Base-by-base conservation (phyloP, 2,888 invertebrate species). In the Drosophila bunnanda region DNA sequence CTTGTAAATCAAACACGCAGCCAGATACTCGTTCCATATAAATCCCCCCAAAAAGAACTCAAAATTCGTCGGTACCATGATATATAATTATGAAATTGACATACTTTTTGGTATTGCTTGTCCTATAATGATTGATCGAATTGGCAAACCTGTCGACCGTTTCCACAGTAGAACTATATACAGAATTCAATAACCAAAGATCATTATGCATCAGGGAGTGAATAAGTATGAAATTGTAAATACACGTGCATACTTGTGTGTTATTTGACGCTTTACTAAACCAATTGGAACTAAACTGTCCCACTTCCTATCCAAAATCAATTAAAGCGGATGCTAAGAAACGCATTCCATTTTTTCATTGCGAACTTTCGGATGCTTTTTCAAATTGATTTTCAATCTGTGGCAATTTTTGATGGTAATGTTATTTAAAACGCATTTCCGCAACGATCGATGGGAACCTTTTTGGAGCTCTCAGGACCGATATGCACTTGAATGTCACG, bases 121-220 rank as follows among this genome's bases (percentile, higher is more conserved):
- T 30, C 39, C 39, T 8, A 17, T 25, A 32, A 58, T 10, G 22
- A 60, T 39, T 32, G 39, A 59, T 60, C 13, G 1, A 52, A 60
- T 60, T 60, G 59, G 32, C 34, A 41, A 59, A 30, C 59, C 39
- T 41, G 59, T 59, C 59, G 41, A 39, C 59, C 59, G 39, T 59
- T 60, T 60, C 30, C 59, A 39, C 36, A 22, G 36, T 60, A 58
- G 38, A 57, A 38, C 58, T 59, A 58, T 30, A 28, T 38, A 52
- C 15, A 12, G 30, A 48, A 48, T 28, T 20, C 17, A 48, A 48
- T 17, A 30, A 32, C 13, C 20, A 20, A 50, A 30, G 32, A 13
- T 17, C 32, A 50, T 50, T 13, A 8, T 8, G 30, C 32, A 32
- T 50, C 20, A 20, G 20, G 15, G 17, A 50, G 20, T 20, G 20